Conservation (phyloP, 2,113 vertebrate species). For the Corythoichthys haematopterus region DNA sequence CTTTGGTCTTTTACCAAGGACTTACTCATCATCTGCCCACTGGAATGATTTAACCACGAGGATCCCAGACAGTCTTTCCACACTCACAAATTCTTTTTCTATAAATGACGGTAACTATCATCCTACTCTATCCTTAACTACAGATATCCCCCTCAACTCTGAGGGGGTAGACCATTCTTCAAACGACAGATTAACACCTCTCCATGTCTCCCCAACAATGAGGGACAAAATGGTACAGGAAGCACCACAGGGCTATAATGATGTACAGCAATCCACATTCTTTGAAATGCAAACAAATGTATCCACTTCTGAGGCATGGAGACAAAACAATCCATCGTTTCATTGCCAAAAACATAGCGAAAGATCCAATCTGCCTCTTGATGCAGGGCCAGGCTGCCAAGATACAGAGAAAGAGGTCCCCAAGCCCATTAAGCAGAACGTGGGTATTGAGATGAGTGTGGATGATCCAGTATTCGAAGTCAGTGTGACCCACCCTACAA, state of each 20-base stretch:
- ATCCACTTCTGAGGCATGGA: conserved; percentile 27
- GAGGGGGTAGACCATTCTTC: conserved; percentile 22
- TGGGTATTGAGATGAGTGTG: conserved; percentile 72
- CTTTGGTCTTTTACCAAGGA: conserved; percentile 20
- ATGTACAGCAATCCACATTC: conserved; percentile 33
- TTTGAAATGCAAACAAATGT: conserved; percentile 37
- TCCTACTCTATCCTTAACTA: conserved; percentile 11
- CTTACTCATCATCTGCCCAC: conserved; percentile 43
- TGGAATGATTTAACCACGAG: conserved; percentile 50
- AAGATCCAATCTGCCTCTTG: conserved; percentile 23
- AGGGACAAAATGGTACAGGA: conserved; percentile 43
- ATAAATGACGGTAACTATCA: conserved; percentile 9
- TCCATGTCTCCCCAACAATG: conserved; percentile 42
- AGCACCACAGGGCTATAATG: conserved; percentile 34
- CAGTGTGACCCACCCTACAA: conserved; percentile 2
- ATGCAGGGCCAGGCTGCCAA: conserved; percentile 17
- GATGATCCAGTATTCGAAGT: conserved; percentile 64
- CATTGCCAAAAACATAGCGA: conserved; percentile 19
- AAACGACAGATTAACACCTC: conserved; percentile 41
- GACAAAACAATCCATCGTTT: conserved; percentile 33
- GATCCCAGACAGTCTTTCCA: conserved; percentile 9
- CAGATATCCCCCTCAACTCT: conserved; percentile 18
- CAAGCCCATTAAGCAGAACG: conserved; percentile 17
- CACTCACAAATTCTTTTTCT: conserved; percentile 14
- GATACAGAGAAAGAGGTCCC: conserved; percentile 9